Evolutionary conservation across 2,797 vertebrate species (phyloP).

Genomic region (Harpagifer antarcticus): DNA sequence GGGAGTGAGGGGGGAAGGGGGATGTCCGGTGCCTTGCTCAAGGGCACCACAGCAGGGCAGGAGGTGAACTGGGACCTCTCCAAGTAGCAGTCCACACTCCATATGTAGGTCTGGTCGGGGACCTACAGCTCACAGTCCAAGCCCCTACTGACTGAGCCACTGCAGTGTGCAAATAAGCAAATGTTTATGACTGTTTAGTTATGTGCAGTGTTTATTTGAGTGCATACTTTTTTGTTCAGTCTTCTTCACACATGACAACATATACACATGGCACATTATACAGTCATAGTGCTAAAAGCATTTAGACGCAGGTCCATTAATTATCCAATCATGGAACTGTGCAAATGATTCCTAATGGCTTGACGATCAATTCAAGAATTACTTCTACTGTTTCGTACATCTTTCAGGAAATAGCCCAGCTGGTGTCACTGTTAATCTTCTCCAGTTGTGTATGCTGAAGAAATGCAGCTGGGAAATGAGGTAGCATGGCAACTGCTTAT

Average conservation of each 20-base stretch:
- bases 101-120: background rate
- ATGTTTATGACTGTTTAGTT: background rate
- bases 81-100: too few species aligned
- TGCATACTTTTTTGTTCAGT: background rate
- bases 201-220: background rate
- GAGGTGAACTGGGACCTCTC: too few species aligned
- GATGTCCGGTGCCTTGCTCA: too few species aligned
- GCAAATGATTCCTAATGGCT: background rate
- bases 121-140: too few species aligned
- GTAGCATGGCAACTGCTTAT: conserved; percentile 36
- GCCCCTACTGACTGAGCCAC: too few species aligned
- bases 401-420: background rate
- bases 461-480: conserved; percentile 44
- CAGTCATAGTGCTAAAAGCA: background rate
- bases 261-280: too few species aligned
- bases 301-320: background rate
- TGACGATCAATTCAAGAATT: background rate
- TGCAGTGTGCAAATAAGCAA: background rate
- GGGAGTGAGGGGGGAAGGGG: too few species aligned
- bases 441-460: conserved; percentile 2
- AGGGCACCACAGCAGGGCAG: too few species aligned
- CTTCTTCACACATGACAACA: background rate
- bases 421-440: conserved; percentile 2
- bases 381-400: background rate
- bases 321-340: background rate